Evolutionary conservation across 2,888 invertebrate genomes (phyloP).

Genomic region (Drosophila pullipes): DNA sequence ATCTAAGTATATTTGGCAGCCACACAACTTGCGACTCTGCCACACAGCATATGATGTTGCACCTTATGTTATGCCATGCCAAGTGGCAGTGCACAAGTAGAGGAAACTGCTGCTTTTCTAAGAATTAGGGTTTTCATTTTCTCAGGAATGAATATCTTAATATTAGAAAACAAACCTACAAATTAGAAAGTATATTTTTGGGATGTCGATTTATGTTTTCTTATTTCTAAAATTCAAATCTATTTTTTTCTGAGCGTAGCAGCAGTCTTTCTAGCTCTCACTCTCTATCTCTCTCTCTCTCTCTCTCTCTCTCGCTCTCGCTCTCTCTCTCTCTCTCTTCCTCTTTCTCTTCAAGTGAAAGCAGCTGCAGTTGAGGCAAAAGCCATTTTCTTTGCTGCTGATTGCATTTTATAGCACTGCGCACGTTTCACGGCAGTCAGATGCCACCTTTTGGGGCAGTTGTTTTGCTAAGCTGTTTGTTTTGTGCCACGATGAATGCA

Average conservation of each 20-base stretch:
- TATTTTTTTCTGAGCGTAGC: neutral
- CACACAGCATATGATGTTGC: conserved; percentile 25
- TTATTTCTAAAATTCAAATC: neutral
- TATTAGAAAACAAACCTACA: too few relatives aligned
- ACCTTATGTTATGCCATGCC: conserved; percentile 66
- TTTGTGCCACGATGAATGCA: conserved; percentile 59
- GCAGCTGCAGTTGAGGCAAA: conserved; percentile 66
- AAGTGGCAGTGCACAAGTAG: conserved; percentile 41
- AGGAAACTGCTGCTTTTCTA: conserved; percentile 3
- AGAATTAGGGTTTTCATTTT: too few relatives aligned
- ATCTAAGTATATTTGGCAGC: conserved; percentile 46
- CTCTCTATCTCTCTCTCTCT: neutral
- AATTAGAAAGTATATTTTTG: too few relatives aligned
- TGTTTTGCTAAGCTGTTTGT: conserved; percentile 57
- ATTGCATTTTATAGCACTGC: conserved; percentile 78
- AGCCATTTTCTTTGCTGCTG: conserved; percentile 79
- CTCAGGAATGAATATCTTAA: too few relatives aligned
- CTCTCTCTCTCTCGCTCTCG: neutral
- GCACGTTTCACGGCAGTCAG: conserved; percentile 36
- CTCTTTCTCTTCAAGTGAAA: neutral
- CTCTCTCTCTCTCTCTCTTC: neutral
- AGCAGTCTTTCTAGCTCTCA: conserved; percentile 6
- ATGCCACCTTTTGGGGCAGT: neutral
- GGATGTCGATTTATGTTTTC: too few relatives aligned
- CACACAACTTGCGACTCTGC: conserved; percentile 36